These are phyloP conservation scores for Chrysolina oricalcia DNA, from an alignment of 2,888 invertebrate species.

Conservation along the genomic window DNA sequence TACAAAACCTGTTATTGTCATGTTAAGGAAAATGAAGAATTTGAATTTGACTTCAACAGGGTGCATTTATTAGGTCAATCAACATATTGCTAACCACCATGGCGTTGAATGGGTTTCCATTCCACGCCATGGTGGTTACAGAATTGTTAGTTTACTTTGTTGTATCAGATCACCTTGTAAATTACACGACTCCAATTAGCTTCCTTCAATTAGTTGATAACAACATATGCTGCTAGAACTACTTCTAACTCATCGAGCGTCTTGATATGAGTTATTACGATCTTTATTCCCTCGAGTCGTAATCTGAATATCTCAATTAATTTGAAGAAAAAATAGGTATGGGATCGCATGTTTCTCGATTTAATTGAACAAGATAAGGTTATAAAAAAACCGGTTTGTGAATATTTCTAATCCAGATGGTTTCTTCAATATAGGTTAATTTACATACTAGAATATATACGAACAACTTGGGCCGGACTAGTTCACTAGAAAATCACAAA, in stretches of 20 bases:
- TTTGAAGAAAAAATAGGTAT: constrained; percentile 41
- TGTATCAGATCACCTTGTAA: neutral
- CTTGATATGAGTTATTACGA: constrained; percentile 17
- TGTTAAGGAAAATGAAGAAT: too few species aligned
- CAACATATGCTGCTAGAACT: constrained; percentile 8
- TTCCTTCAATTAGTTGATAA: constrained; percentile 14
- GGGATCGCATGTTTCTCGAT: constrained; percentile 49
- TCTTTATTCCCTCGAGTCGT: constrained; percentile 4
- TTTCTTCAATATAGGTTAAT: constrained; percentile 58
- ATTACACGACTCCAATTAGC: constrained; percentile 1
- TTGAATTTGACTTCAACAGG: too few species aligned
- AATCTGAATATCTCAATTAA: constrained; percentile 36
- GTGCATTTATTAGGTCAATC: too few species aligned
- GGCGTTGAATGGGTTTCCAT: too few species aligned
- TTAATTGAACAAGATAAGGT: constrained; percentile 56
- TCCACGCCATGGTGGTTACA: too few species aligned
- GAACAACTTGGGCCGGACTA: constrained; percentile 52
- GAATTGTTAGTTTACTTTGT: neutral
- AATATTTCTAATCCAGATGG: constrained; percentile 58
- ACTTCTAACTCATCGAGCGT: constrained; percentile 7
- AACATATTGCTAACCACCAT: too few species aligned
- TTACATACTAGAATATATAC: constrained; percentile 56
- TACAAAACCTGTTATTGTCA: too few species aligned
- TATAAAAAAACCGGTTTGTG: constrained; percentile 58
- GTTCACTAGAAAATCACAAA: constrained; percentile 48